phyloP scores from a whole-genome alignment of 2,888 invertebrate genomes.

The Ligdia adustata region DNA sequence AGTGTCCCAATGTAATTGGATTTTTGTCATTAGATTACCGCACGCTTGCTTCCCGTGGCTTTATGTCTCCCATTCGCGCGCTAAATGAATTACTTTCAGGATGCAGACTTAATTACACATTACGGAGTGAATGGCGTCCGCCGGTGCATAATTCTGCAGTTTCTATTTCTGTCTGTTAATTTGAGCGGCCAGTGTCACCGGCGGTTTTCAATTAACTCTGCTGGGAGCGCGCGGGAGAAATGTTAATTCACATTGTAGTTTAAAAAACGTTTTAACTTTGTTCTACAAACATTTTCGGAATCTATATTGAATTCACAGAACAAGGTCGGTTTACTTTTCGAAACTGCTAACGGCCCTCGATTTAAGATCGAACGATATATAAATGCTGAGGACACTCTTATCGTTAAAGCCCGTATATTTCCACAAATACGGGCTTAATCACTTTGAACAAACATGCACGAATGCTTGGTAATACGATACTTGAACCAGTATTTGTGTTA shows the following conservation, averaged over 20 bases:
- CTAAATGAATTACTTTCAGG: conserved; percentile 39
- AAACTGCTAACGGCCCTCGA: conserved; percentile 3
- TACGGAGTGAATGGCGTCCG: conserved; percentile 29
- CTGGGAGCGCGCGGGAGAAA: conserved; percentile 2
- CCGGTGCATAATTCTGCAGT: conserved; percentile 36
- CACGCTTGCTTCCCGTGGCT: conserved; percentile 29
- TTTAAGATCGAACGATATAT: conserved; percentile 9
- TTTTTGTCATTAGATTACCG: conserved; percentile 43
- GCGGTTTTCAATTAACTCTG: conserved; percentile 41
- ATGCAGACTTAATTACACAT: conserved; percentile 39
- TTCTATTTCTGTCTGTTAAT: conserved; percentile 35
- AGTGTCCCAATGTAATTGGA: conserved; percentile 35
- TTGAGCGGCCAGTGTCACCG: conserved; percentile 36
- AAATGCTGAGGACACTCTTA: conserved; percentile 11
- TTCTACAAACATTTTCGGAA: not conserved
- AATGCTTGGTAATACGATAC: conserved; percentile 11
- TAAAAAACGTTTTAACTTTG: conserved; percentile 2
- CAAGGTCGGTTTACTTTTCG: conserved; percentile 5
- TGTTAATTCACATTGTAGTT: conserved; percentile 5
- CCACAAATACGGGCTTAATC: conserved; percentile 1
- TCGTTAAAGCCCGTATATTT: conserved; percentile 3
- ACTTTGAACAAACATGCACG: conserved; percentile 16
- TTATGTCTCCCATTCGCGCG: conserved; percentile 28
- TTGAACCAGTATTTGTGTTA: conserved; percentile 26
- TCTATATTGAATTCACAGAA: not conserved